These are phyloP conservation scores for Cheilosia urbana DNA, from an alignment of 2,888 invertebrate species.

Conservation along the genomic window DNA sequence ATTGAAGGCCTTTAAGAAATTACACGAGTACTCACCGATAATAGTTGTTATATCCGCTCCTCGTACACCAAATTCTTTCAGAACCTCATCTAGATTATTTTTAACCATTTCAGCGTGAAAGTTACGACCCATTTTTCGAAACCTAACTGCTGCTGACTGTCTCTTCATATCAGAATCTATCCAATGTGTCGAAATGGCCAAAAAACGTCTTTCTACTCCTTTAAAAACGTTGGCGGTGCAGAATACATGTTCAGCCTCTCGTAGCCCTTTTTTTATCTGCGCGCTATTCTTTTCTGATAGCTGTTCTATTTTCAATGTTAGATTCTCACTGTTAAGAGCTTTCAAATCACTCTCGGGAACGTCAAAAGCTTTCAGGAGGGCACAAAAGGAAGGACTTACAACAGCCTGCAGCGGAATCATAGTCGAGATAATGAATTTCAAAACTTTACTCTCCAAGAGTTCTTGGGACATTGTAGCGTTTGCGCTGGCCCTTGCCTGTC, in stretches of 20 bases:
- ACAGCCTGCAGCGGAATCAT: constrained; percentile 31
- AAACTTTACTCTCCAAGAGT: constrained; percentile 13
- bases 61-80: constrained; percentile 6
- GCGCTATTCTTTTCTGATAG: not conserved
- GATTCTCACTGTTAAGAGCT: constrained; percentile 13
- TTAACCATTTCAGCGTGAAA: not conserved
- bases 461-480: not conserved
- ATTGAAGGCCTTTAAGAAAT: constrained; percentile 1
- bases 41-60: not conserved
- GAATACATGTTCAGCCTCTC: not conserved
- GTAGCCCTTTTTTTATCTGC: not conserved
- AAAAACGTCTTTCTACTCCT: not conserved
- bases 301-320: constrained; percentile 10
- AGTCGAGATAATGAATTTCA: constrained; percentile 37
- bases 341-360: constrained; percentile 16
- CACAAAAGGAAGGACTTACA: constrained; percentile 21
- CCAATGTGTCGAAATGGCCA: constrained; percentile 36
- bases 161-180: constrained; percentile 12
- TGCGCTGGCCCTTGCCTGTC: not conserved
- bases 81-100: not conserved
- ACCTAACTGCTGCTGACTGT: constrained; percentile 6
- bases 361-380: constrained; percentile 10
- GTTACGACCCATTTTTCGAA: not conserved
- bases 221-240: constrained; percentile 28
- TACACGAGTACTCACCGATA: not conserved